Conservation (phyloP, 2,113 vertebrate genomes). For the Felis chaus region DNA sequence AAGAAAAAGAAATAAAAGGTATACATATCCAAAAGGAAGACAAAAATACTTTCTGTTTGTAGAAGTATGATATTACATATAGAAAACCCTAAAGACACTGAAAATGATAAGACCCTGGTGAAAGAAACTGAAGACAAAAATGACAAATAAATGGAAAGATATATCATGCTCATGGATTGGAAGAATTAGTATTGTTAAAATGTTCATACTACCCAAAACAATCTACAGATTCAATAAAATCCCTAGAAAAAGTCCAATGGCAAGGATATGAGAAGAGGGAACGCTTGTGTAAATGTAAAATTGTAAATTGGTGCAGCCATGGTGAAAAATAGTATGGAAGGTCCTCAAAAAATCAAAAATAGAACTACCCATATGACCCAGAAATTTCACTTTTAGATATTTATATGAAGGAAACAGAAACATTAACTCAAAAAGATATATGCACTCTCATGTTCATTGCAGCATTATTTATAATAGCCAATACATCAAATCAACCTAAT, state of each 20-base stretch:
- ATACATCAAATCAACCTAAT: background rate
- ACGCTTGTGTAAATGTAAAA: background rate
- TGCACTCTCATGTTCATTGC: background rate
- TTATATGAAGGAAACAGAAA: background rate
- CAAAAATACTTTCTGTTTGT: background rate
- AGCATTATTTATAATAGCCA: background rate
- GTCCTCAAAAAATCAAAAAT: background rate
- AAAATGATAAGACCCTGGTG: background rate
- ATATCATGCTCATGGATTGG: background rate
- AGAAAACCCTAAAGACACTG: background rate
- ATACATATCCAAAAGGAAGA: background rate
- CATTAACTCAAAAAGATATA: background rate
- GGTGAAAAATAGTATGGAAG: background rate
- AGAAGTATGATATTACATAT: background rate
- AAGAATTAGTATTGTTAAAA: background rate
- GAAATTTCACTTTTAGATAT: background rate
- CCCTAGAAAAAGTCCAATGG: background rate
- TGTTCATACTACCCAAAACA: background rate
- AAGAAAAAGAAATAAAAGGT: background rate
- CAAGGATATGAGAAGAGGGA: background rate
- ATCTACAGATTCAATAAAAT: background rate
- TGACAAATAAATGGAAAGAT: background rate
- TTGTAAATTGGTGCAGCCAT: background rate
- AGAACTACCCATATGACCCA: background rate
- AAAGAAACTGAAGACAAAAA: background rate